A percentile compares a stretch with the other conserved stretches of the same genome.
These are phyloP conservation scores for Toxotes lorentzi DNA, from an alignment of 2,797 vertebrate genomes.

Conservation along the genomic window DNA sequence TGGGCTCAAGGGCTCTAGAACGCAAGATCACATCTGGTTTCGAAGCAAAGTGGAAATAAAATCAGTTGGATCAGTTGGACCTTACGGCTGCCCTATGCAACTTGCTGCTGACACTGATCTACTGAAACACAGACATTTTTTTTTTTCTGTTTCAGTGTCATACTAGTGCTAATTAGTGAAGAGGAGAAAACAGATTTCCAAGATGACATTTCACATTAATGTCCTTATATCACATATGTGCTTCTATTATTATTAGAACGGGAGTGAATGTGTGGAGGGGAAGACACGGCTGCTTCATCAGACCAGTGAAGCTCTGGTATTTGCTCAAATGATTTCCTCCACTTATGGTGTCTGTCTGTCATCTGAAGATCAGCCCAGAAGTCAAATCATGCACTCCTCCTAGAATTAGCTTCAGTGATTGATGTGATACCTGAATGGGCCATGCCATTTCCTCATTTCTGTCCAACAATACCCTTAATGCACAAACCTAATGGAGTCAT, in stretches of 20 bases:
- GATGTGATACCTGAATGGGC: conserved; percentile 61
- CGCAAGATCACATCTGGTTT: conserved; percentile 1
- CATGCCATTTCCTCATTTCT: conserved; percentile 56
- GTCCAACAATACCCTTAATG: conserved; percentile 49
- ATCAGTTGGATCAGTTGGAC: background rate
- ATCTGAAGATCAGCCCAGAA: conserved; percentile 51
- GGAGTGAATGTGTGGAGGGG: background rate
- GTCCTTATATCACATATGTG: background rate
- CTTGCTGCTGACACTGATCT: conserved; percentile 8
- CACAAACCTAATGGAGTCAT: conserved; percentile 60
- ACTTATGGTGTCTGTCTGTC: conserved; percentile 60
- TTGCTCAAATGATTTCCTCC: conserved; percentile 58
- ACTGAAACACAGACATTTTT: background rate
- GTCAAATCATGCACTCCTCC: conserved; percentile 53
- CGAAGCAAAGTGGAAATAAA: background rate
- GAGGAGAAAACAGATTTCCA: background rate
- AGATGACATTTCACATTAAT: background rate
- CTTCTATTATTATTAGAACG: background rate
- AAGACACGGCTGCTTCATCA: conserved; percentile 23
- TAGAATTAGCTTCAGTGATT: conserved; percentile 56
- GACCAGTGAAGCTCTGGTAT: conserved; percentile 48
- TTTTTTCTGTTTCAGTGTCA: background rate
- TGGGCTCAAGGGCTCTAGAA: conserved; percentile 1
- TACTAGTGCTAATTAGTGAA: background rate
- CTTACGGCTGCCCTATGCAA: background rate